Percentiles rank a stretch among this genome's conserved stretches.
These are phyloP conservation scores for Hassar affinis DNA, from an alignment of 2,113 vertebrate species.

Conservation along the genomic window DNA sequence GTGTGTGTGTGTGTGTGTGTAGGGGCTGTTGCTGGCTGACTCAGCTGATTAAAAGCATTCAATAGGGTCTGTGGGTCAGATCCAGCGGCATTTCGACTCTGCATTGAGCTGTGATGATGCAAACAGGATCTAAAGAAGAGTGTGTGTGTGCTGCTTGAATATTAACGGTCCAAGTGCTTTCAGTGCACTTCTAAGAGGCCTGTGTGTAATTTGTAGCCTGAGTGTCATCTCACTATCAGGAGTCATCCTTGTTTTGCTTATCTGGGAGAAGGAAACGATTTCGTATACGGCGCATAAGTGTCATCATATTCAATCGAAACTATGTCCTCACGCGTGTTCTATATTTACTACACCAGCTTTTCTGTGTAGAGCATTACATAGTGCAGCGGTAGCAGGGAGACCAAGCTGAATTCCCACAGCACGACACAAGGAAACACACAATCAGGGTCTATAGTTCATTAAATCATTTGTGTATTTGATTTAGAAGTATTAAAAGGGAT, in stretches of 20 bases:
- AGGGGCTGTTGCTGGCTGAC: constrained; percentile 55
- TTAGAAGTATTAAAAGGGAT: not conserved
- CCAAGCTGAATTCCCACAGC: too few relatives aligned
- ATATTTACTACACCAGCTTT: not conserved
- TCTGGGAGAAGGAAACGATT: not conserved
- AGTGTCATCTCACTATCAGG: not conserved
- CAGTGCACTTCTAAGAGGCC: not conserved
- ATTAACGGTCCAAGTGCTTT: not conserved
- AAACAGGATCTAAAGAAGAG: not conserved
- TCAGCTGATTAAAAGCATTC: constrained; percentile 62
- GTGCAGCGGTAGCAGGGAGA: not conserved
- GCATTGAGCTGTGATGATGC: constrained; percentile 14
- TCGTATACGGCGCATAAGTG: too few relatives aligned
- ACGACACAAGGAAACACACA: not conserved
- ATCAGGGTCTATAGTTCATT: not conserved
- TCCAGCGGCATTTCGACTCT: constrained; percentile 51
- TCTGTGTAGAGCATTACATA: not conserved
- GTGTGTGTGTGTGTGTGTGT: constrained; percentile 20
- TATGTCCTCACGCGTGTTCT: not conserved
- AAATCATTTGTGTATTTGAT: not conserved
- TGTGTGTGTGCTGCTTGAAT: constrained; percentile 19
- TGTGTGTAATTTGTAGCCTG: constrained; percentile 30
- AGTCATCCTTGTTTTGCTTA: not conserved
- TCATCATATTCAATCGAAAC: not conserved
- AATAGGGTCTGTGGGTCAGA: constrained; percentile 58